phyloP scores from a whole-genome alignment of 2,888 invertebrate genomes.

The Laspeyria flexula region DNA sequence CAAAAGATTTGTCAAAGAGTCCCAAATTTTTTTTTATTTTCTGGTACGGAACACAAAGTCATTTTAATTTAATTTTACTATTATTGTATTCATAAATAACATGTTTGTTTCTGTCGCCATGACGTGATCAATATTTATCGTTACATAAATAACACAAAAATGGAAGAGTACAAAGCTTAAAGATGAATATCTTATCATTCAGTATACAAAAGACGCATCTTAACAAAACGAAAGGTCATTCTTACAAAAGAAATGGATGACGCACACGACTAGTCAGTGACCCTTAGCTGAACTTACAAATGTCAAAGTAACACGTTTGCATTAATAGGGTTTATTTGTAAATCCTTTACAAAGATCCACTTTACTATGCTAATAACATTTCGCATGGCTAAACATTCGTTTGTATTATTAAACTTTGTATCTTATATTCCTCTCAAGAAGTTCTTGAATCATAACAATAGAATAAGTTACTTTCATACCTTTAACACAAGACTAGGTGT shows the following conservation, averaged over 20 bases:
- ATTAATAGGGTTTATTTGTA: not conserved
- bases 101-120: no score
- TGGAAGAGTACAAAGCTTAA: not conserved
- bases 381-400: not conserved
- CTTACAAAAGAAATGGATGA: constrained; percentile 8
- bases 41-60: no score
- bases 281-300: constrained; percentile 4
- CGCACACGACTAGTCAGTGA: constrained; percentile 8
- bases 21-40: no score
- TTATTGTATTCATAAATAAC: no score
- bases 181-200: not conserved
- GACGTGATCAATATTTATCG: no score
- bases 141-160: no score
- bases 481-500: no score
- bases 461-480: no score
- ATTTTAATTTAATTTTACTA: no score
- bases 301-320: constrained; percentile 10
- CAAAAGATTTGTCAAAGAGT: no score
- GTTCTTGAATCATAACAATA: no score
- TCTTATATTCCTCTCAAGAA: no score
- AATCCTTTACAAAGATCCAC: not conserved
- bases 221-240: not conserved
- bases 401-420: not conserved
- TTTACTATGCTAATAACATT: constrained; percentile 1
- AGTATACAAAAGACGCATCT: not conserved